Evolutionary conservation across 2,797 vertebrate genomes (phyloP).

Genomic region (Centropyge bicolor): DNA sequence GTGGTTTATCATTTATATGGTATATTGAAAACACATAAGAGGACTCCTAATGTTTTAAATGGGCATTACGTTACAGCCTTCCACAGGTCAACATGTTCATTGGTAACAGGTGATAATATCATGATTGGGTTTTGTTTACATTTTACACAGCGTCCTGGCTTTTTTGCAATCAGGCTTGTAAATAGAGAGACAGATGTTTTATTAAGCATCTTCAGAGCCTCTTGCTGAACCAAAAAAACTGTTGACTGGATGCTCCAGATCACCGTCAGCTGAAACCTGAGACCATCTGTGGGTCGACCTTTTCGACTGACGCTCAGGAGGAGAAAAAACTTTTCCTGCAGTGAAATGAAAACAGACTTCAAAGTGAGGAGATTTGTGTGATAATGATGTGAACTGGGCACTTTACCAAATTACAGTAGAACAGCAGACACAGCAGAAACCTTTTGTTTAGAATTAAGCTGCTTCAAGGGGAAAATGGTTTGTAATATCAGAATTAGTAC

Average conservation of each 20-base stretch:
- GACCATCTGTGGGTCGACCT: not conserved
- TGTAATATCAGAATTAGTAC: too few relatives aligned
- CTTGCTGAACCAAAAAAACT: too few relatives aligned
- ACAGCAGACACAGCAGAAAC: not conserved
- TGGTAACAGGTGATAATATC: too few relatives aligned
- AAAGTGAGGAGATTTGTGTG: constrained; percentile 25
- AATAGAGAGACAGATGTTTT: too few relatives aligned
- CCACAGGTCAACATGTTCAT: too few relatives aligned
- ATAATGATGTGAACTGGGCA: constrained; percentile 21
- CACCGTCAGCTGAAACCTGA: constrained; percentile 19
- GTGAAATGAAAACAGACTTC: constrained; percentile 24
- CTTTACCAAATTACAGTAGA: constrained; percentile 10
- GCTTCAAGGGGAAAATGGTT: not conserved
- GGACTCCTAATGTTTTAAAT: not conserved
- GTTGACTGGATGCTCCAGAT: too few relatives aligned
- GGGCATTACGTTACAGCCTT: not conserved
- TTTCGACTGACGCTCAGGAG: not conserved
- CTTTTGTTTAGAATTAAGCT: not conserved
- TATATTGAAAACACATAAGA: not conserved
- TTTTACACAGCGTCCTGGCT: too few relatives aligned
- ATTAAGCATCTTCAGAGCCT: too few relatives aligned
- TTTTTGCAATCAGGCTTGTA: too few relatives aligned
- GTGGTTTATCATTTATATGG: constrained; percentile 9
- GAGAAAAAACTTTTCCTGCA: not conserved
- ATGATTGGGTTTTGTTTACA: too few relatives aligned